phyloP scores from a whole-genome alignment of 2,113 vertebrate species.

The Nycticorax nycticorax region DNA sequence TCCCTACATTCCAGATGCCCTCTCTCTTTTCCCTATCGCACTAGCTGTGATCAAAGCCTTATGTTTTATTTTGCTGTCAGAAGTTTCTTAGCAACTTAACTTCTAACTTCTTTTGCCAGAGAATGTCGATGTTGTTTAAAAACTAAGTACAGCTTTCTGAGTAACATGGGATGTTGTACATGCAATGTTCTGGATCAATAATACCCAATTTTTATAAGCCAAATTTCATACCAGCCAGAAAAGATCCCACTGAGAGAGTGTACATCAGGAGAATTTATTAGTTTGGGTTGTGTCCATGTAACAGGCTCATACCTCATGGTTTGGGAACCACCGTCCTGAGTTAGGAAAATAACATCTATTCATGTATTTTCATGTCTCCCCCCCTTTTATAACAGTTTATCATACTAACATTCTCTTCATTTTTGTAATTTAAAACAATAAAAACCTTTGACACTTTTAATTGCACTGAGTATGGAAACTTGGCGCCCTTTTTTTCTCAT shows the following conservation, averaged over 20 bases:
- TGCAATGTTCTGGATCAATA: background rate
- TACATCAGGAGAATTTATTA: background rate
- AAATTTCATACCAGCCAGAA: background rate
- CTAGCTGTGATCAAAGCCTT: background rate
- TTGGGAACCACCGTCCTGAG: background rate
- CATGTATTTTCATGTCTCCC: background rate
- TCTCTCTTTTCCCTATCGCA: background rate
- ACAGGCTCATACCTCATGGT: background rate
- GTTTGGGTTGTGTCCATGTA: background rate
- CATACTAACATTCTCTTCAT: background rate
- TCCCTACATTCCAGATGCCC: background rate
- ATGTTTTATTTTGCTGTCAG: background rate
- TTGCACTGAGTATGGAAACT: background rate
- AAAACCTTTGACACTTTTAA: background rate
- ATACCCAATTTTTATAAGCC: background rate
- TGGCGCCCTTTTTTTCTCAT: background rate
- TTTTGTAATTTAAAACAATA: background rate
- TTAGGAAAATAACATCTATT: background rate
- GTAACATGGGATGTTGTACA: background rate
- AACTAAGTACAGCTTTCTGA: background rate
- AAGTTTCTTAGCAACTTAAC: background rate
- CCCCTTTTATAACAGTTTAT: background rate
- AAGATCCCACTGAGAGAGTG: background rate
- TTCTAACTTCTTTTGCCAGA: background rate
- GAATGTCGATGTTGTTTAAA: background rate